Base-by-base conservation (phyloP, 2,888 invertebrate genomes). In the Melanargia galathea region DNA sequence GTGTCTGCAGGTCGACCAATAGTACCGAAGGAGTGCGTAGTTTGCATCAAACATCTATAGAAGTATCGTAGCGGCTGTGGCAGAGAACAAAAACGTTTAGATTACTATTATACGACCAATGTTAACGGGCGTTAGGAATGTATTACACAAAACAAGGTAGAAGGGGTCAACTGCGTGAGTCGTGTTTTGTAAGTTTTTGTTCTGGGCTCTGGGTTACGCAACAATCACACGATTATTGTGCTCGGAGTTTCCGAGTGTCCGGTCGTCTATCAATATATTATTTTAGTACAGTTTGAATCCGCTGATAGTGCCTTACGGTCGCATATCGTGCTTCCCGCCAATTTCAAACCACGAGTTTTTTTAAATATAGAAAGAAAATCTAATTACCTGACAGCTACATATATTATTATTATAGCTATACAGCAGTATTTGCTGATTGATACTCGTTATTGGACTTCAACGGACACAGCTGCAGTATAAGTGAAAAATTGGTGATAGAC, bases 401-500 rank as follows among this genome's bases (percentile, higher is more conserved):
- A n/a, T n/a, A 18, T 8, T 18, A 3, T 45, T 26, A 26, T 8
- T n/a, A n/a, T n/a, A n/a, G n/a, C n/a, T n/a, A n/a, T n/a, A n/a
- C n/a, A n/a, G n/a, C n/a, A n/a, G n/a, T n/a, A n/a, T n/a, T n/a
- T n/a, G n/a, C n/a, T 45, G 16, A 16, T 8, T 11, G 10, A 45
- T 46, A 22, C 8, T 18, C 16, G 43, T 18, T 6, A 18, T 43
- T 18, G 8, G n/a, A 18, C 7, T 18, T 18, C 43, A 43, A 43
- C 10, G 30, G 16, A 18, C 30, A 30, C 51, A 51, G 10, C 33
- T 18, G 38, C 54, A 26, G 57, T 57, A 30, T 30, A 57, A 57
- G 57, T 57, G 57, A 33, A 30, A 57, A 57, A 57, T 57, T 57
- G 33, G 33, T 43, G 45, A 46, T 57, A 33, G 33, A 18, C 16